A percentile compares a stretch with the other conserved stretches of the same genome.
Evolutionary conservation across 2,888 invertebrate species (phyloP).

Genomic region (Amphipoea oculea): DNA sequence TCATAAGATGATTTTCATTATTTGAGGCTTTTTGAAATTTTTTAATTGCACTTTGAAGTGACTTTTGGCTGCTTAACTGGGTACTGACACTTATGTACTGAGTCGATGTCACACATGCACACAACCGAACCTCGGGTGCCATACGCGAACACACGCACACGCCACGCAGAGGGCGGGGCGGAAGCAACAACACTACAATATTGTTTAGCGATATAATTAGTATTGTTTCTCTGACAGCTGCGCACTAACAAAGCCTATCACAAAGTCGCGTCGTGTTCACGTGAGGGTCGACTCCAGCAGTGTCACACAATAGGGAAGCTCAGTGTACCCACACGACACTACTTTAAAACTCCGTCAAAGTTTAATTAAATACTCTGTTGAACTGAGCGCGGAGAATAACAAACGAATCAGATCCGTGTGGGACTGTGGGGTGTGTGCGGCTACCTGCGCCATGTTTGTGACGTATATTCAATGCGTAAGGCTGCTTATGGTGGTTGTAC

Average conservation of each 20-base stretch:
- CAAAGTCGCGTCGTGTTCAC: constrained; percentile 23
- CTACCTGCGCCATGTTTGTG: constrained; percentile 15
- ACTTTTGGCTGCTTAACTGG: background rate
- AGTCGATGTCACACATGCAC: background rate
- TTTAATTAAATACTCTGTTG: constrained; percentile 61
- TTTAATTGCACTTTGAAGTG: background rate
- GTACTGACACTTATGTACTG: background rate
- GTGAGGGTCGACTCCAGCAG: constrained; percentile 22
- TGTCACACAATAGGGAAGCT: constrained; percentile 46
- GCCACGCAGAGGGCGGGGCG: background rate
- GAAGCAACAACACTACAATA: constrained; percentile 4
- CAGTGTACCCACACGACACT: constrained; percentile 19
- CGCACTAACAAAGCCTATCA: constrained; percentile 46
- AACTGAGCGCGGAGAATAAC: constrained; percentile 36
- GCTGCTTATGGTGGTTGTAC: background rate
- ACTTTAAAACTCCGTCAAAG: constrained; percentile 57
- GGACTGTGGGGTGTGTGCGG: constrained; percentile 30
- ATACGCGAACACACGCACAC: background rate
- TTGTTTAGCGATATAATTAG: constrained; percentile 37
- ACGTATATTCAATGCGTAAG: constrained; percentile 20
- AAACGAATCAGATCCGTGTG: constrained; percentile 50
- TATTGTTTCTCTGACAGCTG: constrained; percentile 43
- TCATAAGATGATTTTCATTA: background rate
- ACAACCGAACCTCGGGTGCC: background rate
- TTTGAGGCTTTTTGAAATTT: background rate